These are phyloP conservation scores for Microdon myrmicae DNA, from an alignment of 2,888 invertebrate genomes.

Conservation along the genomic window DNA sequence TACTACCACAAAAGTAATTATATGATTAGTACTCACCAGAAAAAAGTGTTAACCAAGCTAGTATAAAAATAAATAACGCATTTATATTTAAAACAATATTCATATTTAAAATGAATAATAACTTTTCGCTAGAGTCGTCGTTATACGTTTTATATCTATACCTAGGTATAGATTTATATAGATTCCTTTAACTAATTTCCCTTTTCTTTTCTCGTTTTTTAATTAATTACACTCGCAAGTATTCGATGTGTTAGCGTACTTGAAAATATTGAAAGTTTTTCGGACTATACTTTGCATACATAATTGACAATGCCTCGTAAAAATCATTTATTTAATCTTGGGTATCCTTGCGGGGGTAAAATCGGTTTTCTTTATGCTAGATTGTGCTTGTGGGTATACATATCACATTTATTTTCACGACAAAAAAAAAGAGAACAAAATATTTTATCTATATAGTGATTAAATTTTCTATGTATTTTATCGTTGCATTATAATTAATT, in stretches of 20 bases:
- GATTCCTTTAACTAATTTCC: too few species aligned
- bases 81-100: conserved; percentile 50
- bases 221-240: conserved; percentile 27
- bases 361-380: conserved; percentile 1
- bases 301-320: conserved; percentile 46
- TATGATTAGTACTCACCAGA: conserved; percentile 34
- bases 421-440: too few species aligned
- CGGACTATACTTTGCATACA: conserved; percentile 47
- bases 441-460: too few species aligned
- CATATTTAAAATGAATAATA: conserved; percentile 43
- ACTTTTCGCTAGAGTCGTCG: too few species aligned
- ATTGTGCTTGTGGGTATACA: conserved; percentile 6
- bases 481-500: conserved; percentile 27
- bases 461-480: conserved; percentile 17
- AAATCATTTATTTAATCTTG: conserved; percentile 37
- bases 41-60: conserved; percentile 50
- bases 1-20: conserved; percentile 1
- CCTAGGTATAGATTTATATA: too few species aligned
- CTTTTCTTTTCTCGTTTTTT: too few species aligned
- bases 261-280: conserved; percentile 38
- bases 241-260: conserved; percentile 28
- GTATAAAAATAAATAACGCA: conserved; percentile 48
- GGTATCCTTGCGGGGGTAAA: too few species aligned
- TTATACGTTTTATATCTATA: conserved; percentile 17
- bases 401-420: conserved; percentile 47